Base-by-base conservation (phyloP, 1,140 invertebrate genomes). In the Diabrotica undecimpunctata region DNA sequence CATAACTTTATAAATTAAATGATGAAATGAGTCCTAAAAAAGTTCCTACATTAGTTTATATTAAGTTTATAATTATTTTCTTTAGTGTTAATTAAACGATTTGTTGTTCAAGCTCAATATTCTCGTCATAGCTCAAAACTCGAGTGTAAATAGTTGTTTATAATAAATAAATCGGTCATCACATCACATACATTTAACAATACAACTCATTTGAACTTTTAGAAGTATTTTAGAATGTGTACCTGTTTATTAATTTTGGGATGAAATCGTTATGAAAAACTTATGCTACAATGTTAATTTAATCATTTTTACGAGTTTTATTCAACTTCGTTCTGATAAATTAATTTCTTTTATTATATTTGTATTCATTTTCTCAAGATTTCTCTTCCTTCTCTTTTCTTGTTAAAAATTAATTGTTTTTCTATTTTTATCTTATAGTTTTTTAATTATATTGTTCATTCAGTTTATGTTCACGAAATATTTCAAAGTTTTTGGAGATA, bases 91-190 rank as follows among this genome's bases (percentile, higher is more conserved):
- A 46, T 46, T 10, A 46, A 46, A 46, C n/a, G 25, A 46, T 46
- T 46, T 69, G 64, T 66, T 61, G 64, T 69, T 68, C 55, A 66
- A 65, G 67, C 67, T 69, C 67, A 69, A 69, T 58, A 63, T 66
- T 69, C 64, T 66, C 65, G 64, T 69, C 64, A 62, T 69, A 69
- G 67, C 64, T 69, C 64, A 69, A 69, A 60, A 63, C 41, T 55
- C 51, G 53, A 68, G 63, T 66, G 67, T 69, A 62, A 25, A 62
- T 62, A 62, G 52, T 54, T 54, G 52, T 62, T 60, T 51, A 64
- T 64, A 63, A 60, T 58, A 50, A 50, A 54, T n/a, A 35, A 52
- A 58, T 41, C 52, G 51, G 59, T 68, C 62, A 65, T 36, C 51
- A 65, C 66, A 68, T 68, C 66, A 68, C 66, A 38, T 35, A 25